These are phyloP conservation scores for Tetrapedia diversipes DNA, from an alignment of 2,888 invertebrate genomes.

Conservation along the genomic window DNA sequence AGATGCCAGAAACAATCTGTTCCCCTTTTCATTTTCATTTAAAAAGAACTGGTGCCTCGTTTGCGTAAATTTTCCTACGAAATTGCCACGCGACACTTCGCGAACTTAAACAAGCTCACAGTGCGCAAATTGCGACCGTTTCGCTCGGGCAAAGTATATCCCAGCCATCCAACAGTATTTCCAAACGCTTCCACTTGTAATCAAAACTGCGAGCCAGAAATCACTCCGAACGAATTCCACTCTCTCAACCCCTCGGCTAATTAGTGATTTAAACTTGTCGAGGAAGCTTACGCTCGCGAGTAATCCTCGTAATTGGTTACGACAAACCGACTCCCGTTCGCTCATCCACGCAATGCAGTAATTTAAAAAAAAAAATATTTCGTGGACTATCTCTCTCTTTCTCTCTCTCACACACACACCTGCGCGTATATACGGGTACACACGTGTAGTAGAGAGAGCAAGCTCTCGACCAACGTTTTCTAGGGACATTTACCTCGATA, in stretches of 20 bases:
- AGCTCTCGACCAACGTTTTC: constrained; percentile 1
- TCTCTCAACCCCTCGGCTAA: background rate
- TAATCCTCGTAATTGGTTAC: constrained; percentile 17
- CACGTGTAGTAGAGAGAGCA: too few species aligned
- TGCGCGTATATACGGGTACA: too few species aligned
- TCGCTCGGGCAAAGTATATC: too few species aligned
- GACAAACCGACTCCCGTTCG: background rate
- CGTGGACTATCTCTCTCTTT: too few species aligned
- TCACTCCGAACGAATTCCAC: background rate
- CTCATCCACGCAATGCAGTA: background rate
- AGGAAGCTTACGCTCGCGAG: background rate
- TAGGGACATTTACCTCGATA: constrained; percentile 34
- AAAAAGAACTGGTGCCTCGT: too few species aligned
- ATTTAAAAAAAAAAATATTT: background rate
- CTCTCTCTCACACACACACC: too few species aligned
- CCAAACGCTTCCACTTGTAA: constrained; percentile 6
- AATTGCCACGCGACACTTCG: too few species aligned
- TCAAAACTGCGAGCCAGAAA: background rate
- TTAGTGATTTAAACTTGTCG: constrained; percentile 12
- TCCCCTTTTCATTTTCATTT: too few species aligned
- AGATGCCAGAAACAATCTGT: too few species aligned
- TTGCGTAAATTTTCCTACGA: too few species aligned
- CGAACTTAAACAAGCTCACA: too few species aligned
- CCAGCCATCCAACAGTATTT: background rate
- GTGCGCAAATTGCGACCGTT: too few species aligned